Evolutionary conservation across 2,888 invertebrate genomes (phyloP), one percentile per base, ranked within the genome.

Genomic region (Archaeoteleia sp.): DNA sequence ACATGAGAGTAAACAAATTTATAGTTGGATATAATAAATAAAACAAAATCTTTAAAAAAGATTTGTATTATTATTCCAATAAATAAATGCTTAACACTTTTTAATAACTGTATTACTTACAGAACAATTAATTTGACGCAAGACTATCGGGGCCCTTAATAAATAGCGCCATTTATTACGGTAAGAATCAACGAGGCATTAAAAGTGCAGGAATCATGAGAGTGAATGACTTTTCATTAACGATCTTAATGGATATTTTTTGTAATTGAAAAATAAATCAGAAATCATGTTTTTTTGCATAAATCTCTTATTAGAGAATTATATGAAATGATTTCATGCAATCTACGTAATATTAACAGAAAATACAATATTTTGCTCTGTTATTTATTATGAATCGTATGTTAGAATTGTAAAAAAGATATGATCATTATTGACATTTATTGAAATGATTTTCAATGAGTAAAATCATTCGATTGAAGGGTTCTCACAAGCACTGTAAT

Each of bases 101-200:
- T n/a, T n/a, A n/a, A n/a, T n/a, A n/a, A n/a, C n/a, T n/a, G n/a
- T n/a, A n/a, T n/a, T n/a, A n/a, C n/a, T n/a, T n/a, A n/a, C n/a
- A n/a, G n/a, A n/a, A n/a, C 20, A 20, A 20, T 5, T 2, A 20
- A 20, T 5, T 2, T 5, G 20, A 20, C 20, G 5, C 2, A 20
- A 20, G 39, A 51, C 51, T 40, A 40, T 40, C 51, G 27, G 29
- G 40, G 40, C 30, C 40, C 51, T 13, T 40, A 32, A 51, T 25
- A 29, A 23, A 29, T 9, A 29, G 9, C 7, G 7, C n/a, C 2
- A 39, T 23, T 30, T 51, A 9, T 30, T 15, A 12, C 12, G 9
- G 17, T 49, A 39, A 40, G 30, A 51, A 39, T 29, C 30, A 51
- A 20, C 23, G 51, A 51, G 51, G 51, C 40, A 51, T 51, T 51